Conservation (phyloP, 2,888 invertebrate species). For the Notodonta ziczac region DNA sequence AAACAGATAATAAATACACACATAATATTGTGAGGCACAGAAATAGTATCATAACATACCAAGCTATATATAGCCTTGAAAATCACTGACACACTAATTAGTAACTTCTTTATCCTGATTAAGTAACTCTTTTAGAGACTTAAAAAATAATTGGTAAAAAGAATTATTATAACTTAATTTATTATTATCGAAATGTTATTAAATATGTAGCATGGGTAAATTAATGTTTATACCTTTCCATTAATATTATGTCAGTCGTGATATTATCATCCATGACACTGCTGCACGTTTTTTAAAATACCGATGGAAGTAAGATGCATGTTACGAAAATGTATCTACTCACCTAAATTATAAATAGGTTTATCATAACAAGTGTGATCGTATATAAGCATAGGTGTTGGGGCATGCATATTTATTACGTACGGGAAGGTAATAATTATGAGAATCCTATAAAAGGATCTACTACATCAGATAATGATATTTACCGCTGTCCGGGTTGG, state of each 20-base stretch:
- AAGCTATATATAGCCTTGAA: neutral
- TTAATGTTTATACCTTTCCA: neutral
- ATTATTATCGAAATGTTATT: neutral
- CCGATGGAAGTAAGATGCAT: too few relatives aligned
- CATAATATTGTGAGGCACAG: neutral
- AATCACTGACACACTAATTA: neutral
- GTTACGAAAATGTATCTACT: too few relatives aligned
- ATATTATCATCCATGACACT: neutral
- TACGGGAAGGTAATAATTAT: neutral
- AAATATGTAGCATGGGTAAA: neutral
- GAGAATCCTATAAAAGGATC: neutral
- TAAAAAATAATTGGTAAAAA: neutral
- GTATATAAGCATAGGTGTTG: too few relatives aligned
- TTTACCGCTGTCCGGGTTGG: slow-evolving; percentile 67
- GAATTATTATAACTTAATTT: neutral
- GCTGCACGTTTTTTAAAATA: neutral
- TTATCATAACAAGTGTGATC: too few relatives aligned
- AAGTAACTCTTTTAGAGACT: too few relatives aligned
- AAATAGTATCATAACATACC: neutral
- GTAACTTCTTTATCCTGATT: too few relatives aligned
- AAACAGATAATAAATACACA: slow-evolving; percentile 7
- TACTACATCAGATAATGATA: slow-evolving; percentile 8
- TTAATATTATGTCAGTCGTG: neutral
- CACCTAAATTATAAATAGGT: too few relatives aligned
- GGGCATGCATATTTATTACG: too few relatives aligned